Conservation (phyloP, 2,113 vertebrate genomes). For the Alaudala cheleensis region DNA sequence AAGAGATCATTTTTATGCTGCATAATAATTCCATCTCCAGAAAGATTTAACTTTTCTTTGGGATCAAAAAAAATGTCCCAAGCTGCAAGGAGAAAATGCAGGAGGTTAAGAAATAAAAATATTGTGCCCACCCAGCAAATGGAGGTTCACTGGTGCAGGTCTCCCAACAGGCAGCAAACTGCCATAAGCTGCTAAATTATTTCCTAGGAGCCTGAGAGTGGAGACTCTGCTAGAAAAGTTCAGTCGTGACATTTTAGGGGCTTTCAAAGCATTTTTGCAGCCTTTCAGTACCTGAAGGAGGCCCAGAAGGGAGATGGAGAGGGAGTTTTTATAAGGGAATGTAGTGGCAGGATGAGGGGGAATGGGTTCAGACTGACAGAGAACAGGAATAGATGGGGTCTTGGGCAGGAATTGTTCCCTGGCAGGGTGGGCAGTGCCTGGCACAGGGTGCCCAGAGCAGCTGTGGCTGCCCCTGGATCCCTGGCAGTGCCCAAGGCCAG, state of each 20-base stretch:
- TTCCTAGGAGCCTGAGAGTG: neutral
- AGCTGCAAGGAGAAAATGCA: neutral
- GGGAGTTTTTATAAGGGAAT: neutral
- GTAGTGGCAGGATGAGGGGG: neutral
- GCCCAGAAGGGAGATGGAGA: neutral
- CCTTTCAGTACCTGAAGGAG: neutral
- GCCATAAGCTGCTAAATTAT: neutral
- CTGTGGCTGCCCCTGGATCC: neutral
- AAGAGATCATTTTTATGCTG: neutral
- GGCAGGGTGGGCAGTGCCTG: neutral
- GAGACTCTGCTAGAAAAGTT: neutral
- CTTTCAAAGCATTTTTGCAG: neutral
- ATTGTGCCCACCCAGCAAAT: fast-evolving
- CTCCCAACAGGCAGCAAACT: neutral
- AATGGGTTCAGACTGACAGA: neutral
- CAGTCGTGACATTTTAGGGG: fast-evolving
- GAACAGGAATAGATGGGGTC: fast-evolving
- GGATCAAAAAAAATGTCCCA: neutral
- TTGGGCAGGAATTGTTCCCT: neutral
- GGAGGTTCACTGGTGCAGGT: neutral
- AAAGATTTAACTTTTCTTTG: neutral
- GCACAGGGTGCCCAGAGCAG: neutral
- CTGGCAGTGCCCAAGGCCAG: neutral
- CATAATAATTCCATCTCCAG: neutral
- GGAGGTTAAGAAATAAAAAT: neutral